Evolutionary conservation across 2,113 vertebrate genomes (phyloP), one percentile per base, ranked within the genome.

Genomic region (Boleophthalmus pectinirostris): DNA sequence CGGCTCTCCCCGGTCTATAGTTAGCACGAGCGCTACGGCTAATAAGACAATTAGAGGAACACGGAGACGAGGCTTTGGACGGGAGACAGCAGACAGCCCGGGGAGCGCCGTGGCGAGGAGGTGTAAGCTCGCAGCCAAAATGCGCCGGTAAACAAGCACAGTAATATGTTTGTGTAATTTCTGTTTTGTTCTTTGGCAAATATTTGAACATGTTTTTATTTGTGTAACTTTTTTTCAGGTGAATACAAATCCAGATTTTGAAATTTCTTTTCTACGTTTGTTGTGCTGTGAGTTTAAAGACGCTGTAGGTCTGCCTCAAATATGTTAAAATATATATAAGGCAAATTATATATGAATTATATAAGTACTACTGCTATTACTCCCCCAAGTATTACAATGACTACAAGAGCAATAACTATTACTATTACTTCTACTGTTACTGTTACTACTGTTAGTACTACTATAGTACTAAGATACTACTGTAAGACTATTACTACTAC

Each of bases 1-100:
- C 58, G 69, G 80, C 16, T 33, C 82, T 83, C 72, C 75, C 11
- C 0, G 78, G 75, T 79, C 75, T 64, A 18, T 61, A 45, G 45
- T 82, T 49, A 24, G 38, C 70, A 53, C 68, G 68, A 74, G 14
- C 13, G 74, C 63, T 20, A 45, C 23, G 58, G 81, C 81, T 87
- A 87, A 90, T 81, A 66, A 85, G 79, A 3, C 79, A 87, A 87
- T 82, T 77, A 87, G 63, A 88, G 71, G 79, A 77, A 82, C 72
- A 82, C 85, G 53, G 78, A 69, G 20, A 68, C 72, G 71, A 77
- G 72, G 63, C 24, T 45, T 29, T 83, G 80, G 76, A 85, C 80
- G 84, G 68, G 69, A 85, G 73, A 79, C 72, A 77, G 51, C 80
- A 87, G 69, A 68, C 70, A 69, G 38, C 76, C 68, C 70, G 46